These are phyloP conservation scores for Semaprochilodus insignis DNA, from an alignment of 2,797 vertebrate species.

Conservation along the genomic window DNA sequence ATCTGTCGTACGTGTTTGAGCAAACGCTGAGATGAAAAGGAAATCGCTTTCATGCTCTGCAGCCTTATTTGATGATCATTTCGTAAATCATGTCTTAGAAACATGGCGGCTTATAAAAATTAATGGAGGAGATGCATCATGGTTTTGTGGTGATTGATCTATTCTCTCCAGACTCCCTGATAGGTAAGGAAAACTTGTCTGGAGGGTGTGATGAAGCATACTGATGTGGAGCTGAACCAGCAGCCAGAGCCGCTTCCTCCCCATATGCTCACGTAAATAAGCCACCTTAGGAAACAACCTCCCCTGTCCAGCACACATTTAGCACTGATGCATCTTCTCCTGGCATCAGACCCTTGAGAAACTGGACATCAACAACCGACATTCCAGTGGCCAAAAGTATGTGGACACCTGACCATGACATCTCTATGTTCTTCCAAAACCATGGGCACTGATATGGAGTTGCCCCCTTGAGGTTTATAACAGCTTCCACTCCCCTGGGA, in stretches of 20 bases:
- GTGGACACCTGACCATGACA: too few relatives aligned
- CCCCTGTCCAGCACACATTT: neutral
- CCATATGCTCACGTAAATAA: slow-evolving; percentile 20
- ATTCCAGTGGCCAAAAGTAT: neutral
- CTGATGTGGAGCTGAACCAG: neutral
- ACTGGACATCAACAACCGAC: neutral
- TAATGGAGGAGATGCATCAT: slow-evolving; percentile 16
- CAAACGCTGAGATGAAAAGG: slow-evolving; percentile 11
- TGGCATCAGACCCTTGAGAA: neutral
- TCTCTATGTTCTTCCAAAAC: too few relatives aligned
- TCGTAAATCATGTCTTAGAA: slow-evolving; percentile 19
- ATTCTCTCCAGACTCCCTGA: neutral
- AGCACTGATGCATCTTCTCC: neutral
- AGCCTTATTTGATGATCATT: slow-evolving; percentile 28
- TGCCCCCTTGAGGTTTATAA: too few relatives aligned
- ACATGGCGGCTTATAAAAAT: slow-evolving; percentile 27
- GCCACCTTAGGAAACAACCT: neutral
- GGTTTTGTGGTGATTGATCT: slow-evolving; percentile 7
- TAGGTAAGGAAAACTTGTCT: slow-evolving; percentile 1
- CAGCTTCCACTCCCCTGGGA: too few relatives aligned
- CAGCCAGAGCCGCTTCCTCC: neutral
- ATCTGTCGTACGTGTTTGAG: slow-evolving; percentile 8
- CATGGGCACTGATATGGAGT: too few relatives aligned
- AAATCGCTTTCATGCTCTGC: slow-evolving; percentile 33
- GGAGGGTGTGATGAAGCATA: slow-evolving; percentile 7